These are phyloP conservation scores for Lordiphosa mommai DNA, from an alignment of 1,140 invertebrate genomes.

Conservation along the genomic window DNA sequence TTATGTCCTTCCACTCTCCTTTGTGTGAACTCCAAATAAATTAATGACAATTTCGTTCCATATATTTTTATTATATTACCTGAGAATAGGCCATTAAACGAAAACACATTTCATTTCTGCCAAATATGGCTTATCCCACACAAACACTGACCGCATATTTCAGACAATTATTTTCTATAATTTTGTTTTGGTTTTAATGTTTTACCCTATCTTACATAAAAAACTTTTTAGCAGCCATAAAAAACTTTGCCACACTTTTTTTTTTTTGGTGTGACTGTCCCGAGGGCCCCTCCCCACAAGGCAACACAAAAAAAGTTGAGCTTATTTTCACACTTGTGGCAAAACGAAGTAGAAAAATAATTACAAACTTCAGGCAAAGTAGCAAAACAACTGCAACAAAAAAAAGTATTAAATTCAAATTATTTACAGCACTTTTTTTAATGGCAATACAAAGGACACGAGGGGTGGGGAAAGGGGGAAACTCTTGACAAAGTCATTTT, in stretches of 20 bases:
- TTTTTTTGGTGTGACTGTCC: slow-evolving; percentile 13
- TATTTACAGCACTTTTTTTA: slow-evolving; percentile 23
- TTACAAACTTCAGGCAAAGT: slow-evolving; percentile 60
- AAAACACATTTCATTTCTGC: too few species aligned
- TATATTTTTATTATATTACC: too few species aligned
- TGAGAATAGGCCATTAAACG: too few species aligned
- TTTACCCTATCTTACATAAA: slow-evolving; percentile 5
- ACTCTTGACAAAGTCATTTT: slow-evolving; percentile 68
- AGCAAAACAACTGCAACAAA: slow-evolving; percentile 20
- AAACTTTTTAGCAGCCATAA: slow-evolving; percentile 17
- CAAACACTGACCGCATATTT: slow-evolving; percentile 34
- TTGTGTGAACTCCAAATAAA: too few species aligned
- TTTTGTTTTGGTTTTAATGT: slow-evolving; percentile 50
- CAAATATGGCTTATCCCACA: not conserved
- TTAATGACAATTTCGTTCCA: too few species aligned
- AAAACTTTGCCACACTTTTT: slow-evolving; percentile 42
- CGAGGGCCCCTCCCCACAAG: slow-evolving; percentile 13
- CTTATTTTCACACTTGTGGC: slow-evolving; percentile 73
- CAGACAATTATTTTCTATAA: slow-evolving; percentile 34
- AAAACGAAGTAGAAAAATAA: slow-evolving; percentile 65
- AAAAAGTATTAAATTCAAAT: slow-evolving; percentile 52
- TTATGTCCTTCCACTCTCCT: too few species aligned
- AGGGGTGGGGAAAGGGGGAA: not conserved
- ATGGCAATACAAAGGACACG: slow-evolving; percentile 18
- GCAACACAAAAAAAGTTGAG: slow-evolving; percentile 67